Base-by-base conservation (phyloP, 2,797 vertebrate species). In the Pseudomugil tenellus region DNA sequence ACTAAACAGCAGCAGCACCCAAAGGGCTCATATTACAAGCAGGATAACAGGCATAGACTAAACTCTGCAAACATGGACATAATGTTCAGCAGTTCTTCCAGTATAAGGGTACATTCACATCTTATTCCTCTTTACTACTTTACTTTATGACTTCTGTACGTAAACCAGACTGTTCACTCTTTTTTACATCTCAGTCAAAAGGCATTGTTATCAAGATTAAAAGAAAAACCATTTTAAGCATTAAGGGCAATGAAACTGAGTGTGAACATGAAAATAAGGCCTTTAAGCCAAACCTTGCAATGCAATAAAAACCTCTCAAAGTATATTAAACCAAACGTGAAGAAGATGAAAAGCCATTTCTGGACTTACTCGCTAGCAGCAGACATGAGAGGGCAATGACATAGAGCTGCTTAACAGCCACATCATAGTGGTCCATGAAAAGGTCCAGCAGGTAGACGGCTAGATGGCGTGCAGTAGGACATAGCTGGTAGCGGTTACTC, bases 371-470 rank as follows among this genome's bases (percentile, higher is more conserved):
- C 74, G 96, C 96, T 25, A 98, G 93, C 51, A 97, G 94, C 80
- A 98, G 93, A 80, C 97, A 98, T 77, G 94, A 95, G 63, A 98
- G 87, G 0, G 96, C 95, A 54, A 94, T 91, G 43, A 95, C 56
- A 6, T 96, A 95, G 32, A 98, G 95, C 76, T 98, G 95, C 81
- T 95, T 96, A 79, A 95, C 90, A 0, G 94, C 86, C 78, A 96
- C 90, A 37, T 95, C 94, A 0, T 96, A 96, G 85, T 94, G 93
- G 84, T 95, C 94, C 94, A 95, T 95, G 85, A 95, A 96, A 85
- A 96, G 90, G 89, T 98, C 97, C 80, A 98, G 90, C 85, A 97
- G 89, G 91, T 96, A 97, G 86, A 96, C 76, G 0, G 96, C 95
- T 23, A 98, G 93, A 83, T 98, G 96, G 14, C 95, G 94, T 0